phyloP scores from a whole-genome alignment of 2,888 invertebrate species.

The Serrognathus titanus region DNA sequence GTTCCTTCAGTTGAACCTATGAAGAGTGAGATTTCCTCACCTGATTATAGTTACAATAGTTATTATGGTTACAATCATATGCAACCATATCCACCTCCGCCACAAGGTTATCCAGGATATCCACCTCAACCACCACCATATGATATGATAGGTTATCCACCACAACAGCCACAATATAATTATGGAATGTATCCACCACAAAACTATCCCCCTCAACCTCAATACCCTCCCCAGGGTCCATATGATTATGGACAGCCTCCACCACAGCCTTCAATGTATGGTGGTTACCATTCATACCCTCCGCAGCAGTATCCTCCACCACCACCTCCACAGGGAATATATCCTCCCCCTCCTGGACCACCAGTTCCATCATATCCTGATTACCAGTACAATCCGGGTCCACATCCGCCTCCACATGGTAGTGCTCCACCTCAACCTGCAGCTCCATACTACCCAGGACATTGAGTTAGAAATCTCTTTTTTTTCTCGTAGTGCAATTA shows the following conservation, averaged over 20 bases:
- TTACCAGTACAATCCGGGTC: constrained; percentile 35
- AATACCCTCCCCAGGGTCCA: constrained; percentile 32
- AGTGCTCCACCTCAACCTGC: constrained; percentile 17
- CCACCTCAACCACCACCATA: constrained; percentile 39
- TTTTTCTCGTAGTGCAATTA: constrained; percentile 16
- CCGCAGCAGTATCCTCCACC: constrained; percentile 38
- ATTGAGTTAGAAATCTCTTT: constrained; percentile 7
- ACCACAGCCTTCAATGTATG: constrained; percentile 30
- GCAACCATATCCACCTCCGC: constrained; percentile 38
- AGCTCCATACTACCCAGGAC: constrained; percentile 23
- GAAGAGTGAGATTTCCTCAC: constrained; percentile 31
- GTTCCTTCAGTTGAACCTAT: constrained; percentile 17
- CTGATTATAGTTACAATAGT: constrained; percentile 38
- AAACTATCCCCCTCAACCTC: constrained; percentile 37
- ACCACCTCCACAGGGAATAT: constrained; percentile 36
- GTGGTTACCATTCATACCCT: constrained; percentile 35
- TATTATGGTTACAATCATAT: constrained; percentile 36
- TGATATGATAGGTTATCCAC: constrained; percentile 40
- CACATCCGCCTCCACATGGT: constrained; percentile 14
- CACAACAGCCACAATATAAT: constrained; percentile 35
- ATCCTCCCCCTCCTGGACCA: constrained; percentile 31
- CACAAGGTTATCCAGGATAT: constrained; percentile 26
- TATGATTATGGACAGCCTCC: constrained; percentile 29
- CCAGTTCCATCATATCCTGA: constrained; percentile 35
- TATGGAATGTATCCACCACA: constrained; percentile 36